Conservation (phyloP, 2,797 vertebrate genomes). For the Acanthornis magna region DNA sequence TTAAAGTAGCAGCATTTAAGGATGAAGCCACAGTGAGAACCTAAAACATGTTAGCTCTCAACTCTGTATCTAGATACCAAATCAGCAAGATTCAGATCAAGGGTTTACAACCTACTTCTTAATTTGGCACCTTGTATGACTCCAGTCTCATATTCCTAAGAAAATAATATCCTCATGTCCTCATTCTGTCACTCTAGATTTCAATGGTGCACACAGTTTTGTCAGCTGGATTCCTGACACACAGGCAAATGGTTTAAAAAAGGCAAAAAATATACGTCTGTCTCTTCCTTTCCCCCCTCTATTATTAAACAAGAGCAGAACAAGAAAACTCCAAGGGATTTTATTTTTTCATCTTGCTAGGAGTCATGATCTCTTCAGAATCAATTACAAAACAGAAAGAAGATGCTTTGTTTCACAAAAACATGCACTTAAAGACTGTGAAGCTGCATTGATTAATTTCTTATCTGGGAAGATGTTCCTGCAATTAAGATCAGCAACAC, state of each 20-base stretch:
- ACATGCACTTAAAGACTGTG: fast-evolving
- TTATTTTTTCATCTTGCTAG: background rate
- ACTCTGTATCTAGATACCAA: background rate
- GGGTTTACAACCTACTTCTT: background rate
- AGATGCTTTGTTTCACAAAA: background rate
- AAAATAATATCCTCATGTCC: background rate
- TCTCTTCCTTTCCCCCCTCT: fast-evolving
- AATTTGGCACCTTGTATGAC: background rate
- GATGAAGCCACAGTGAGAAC: background rate
- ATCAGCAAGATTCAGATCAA: background rate
- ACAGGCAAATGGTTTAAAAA: background rate
- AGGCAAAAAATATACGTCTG: fast-evolving
- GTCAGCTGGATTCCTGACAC: background rate
- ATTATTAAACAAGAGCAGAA: background rate
- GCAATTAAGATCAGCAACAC: background rate
- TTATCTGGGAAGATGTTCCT: background rate
- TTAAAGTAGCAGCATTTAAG: background rate
- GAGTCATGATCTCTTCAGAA: background rate
- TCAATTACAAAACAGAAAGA: background rate
- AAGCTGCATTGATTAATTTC: background rate
- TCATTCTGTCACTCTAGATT: constrained; percentile 49
- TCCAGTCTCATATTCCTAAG: background rate
- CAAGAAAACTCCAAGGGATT: background rate
- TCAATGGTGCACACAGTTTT: background rate
- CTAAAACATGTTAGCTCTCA: background rate